Percentiles rank a stretch among this genome's conserved stretches.
Conservation (phyloP, 1,140 invertebrate genomes). For the Drosophila leontia region DNA sequence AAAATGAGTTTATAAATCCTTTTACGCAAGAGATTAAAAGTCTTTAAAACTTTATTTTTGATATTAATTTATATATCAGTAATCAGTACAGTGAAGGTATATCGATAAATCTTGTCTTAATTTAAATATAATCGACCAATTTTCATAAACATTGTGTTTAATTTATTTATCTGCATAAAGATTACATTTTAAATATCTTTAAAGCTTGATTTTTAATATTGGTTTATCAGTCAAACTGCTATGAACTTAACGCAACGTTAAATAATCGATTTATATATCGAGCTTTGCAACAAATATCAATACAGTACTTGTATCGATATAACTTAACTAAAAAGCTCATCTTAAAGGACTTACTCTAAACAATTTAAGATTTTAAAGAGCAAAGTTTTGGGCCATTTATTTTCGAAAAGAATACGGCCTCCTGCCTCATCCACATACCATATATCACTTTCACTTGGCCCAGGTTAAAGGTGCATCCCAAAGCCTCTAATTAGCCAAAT, state of each 20-base stretch:
- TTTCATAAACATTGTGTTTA: too few relatives aligned
- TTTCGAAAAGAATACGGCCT: background rate
- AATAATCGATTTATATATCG: background rate
- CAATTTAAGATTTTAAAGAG: background rate
- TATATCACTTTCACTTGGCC: too few relatives aligned
- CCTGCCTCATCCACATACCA: background rate
- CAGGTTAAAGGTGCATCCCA: background rate
- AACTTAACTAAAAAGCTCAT: background rate
- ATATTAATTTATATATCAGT: background rate
- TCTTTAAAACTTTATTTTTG: background rate
- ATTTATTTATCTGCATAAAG: too few relatives aligned
- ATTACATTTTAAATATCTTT: too few relatives aligned
- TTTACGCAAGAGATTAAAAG: background rate
- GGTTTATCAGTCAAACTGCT: background rate
- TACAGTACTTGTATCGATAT: background rate
- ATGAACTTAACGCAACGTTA: background rate
- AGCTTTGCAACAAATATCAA: too few relatives aligned
- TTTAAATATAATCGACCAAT: too few relatives aligned
- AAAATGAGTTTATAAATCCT: background rate
- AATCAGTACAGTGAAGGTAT: too few relatives aligned
- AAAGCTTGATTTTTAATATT: too few relatives aligned
- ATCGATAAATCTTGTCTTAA: too few relatives aligned
- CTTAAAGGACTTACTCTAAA: background rate
- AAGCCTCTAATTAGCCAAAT: slow-evolving; percentile 14
- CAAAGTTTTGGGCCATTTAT: background rate